Percentiles rank a stretch among this genome's conserved stretches.
phyloP scores from a whole-genome alignment of 2,113 vertebrate genomes.

The Merops nubicus region DNA sequence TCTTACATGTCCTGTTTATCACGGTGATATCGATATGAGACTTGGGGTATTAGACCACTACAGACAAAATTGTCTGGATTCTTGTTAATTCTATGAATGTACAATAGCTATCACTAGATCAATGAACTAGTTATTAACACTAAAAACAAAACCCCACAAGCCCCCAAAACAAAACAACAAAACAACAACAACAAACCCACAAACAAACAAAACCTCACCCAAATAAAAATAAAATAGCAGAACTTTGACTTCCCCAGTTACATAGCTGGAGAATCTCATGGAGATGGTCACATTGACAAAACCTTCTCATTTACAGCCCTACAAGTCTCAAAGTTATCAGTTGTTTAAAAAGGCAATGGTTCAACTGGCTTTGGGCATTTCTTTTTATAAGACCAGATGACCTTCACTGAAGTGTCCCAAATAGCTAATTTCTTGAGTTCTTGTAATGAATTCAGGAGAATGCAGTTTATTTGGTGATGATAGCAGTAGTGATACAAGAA shows the following conservation, averaged over 20 bases:
- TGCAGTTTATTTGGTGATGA: neutral
- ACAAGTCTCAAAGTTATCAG: neutral
- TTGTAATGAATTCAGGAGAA: neutral
- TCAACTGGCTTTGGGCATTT: neutral
- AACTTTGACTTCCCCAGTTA: neutral
- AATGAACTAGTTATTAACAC: no score
- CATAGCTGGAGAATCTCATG: neutral
- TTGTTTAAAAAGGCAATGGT: neutral
- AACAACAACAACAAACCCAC: no score
- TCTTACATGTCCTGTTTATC: neutral
- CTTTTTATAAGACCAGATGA: neutral
- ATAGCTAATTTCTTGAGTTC: neutral
- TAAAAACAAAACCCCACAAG: no score
- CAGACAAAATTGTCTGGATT: neutral
- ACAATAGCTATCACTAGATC: neutral
- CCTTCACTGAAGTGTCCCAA: neutral
- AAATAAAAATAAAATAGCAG: neutral
- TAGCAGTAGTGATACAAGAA: neutral
- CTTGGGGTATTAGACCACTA: neutral
- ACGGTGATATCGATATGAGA: neutral
- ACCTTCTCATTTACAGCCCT: neutral
- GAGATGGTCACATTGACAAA: neutral
- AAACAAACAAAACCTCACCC: no score
- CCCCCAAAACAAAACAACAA: no score
- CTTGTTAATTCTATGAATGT: neutral